Base-by-base conservation (phyloP, 1,140 invertebrate genomes). In the Fopius arisanus region DNA sequence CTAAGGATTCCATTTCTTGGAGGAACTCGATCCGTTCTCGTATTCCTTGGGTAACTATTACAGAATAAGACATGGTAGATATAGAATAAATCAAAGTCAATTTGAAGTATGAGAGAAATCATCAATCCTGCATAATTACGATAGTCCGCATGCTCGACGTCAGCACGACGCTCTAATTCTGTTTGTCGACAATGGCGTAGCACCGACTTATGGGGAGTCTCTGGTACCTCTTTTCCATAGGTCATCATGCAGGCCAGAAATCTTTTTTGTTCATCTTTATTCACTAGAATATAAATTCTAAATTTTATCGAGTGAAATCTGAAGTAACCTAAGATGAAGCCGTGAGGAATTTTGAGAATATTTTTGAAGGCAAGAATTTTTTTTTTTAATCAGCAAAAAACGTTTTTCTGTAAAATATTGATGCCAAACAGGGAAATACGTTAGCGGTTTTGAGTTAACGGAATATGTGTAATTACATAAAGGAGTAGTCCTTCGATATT, bases 231-330 rank as follows among this genome's bases (percentile, higher is more conserved):
- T 71, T 86, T 86, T 1, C 88, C 88, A 72, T 84, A 89, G 28
- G 88, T 82, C 88, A 89, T 89, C 69, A 89, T 79, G 23, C 83
- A 84, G 1, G 88, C 87, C 10, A 89, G 75, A n/a, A 87, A 83
- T 72, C 85, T 79, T 72, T 89, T 89, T 65, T 88, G 84, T 23
- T 80, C 82, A 0, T 89, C 87, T 66, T 82, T 86, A 51, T 84
- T 84, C 9, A 75, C 87, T 89, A 29, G n/a, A 78, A 70, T 72
- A 73, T 28, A 19, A 23, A n/a, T 16, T 67, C 40, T 21, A 14
- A 21, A 26, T 66, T 26, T 28, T 41, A 1, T 41, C 5, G 14
- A 59, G 37, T 12, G 14, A 14, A 21, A 26, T 43, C 41, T 7
- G 3, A 31, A 4, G 9, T 33, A 33, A 9, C 31, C 9, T 3